These are phyloP conservation scores for Carlito syrichta DNA, from an alignment of 2,113 vertebrate species.

Conservation along the genomic window DNA sequence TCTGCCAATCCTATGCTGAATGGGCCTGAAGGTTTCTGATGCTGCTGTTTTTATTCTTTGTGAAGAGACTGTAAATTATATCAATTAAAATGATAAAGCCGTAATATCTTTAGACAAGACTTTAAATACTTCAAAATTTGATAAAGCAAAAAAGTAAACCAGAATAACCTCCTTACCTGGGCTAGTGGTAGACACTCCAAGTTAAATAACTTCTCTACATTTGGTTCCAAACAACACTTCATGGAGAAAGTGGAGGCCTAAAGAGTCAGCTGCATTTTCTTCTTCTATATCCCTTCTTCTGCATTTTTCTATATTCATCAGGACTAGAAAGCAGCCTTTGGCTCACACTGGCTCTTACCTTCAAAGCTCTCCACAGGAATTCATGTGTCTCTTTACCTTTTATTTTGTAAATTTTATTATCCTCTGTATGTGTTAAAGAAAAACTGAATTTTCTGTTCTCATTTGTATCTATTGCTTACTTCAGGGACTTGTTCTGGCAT, in stretches of 20 bases:
- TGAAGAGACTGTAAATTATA: not conserved
- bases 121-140: not conserved
- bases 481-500: not conserved
- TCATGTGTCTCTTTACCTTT: not conserved
- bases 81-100: not conserved
- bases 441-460: not conserved
- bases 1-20: fast-evolving
- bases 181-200: not conserved
- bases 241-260: not conserved
- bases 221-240: not conserved
- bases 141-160: not conserved
- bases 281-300: not conserved
- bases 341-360: not conserved
- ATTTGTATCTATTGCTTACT: not conserved
- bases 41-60: not conserved
- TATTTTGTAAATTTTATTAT: not conserved
- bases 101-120: fast-evolving
- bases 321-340: no score
- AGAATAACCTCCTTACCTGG: not conserved
- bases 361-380: not conserved
- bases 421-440: not conserved
- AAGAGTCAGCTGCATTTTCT: not conserved
- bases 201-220: not conserved
- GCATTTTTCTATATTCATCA: no score
- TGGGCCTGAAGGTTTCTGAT: fast-evolving